Conservation (phyloP, 92 coral and sea anemone genomes). For the Anthopleura xanthogrammica region DNA sequence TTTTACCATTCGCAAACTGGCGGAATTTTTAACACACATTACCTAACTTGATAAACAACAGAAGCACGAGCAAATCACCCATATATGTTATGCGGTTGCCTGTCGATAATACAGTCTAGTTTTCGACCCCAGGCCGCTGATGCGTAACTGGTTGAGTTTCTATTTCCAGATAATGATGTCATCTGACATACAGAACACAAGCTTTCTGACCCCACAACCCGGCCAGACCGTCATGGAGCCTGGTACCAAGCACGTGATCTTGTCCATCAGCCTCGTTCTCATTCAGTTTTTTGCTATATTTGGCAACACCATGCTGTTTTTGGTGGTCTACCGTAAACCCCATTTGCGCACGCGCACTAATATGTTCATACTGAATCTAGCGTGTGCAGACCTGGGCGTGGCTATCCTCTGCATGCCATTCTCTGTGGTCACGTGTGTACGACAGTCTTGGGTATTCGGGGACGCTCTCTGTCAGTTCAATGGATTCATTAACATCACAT, state of each 20-base stretch:
- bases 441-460: conserved; percentile 70
- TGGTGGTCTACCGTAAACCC: conserved; percentile 52
- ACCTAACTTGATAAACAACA: too few relatives aligned
- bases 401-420: conserved; percentile 67
- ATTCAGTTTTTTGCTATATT: conserved; percentile 61
- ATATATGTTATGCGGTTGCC: too few relatives aligned
- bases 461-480: conserved; percentile 61
- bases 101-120: neutral
- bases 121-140: neutral
- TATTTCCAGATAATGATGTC: neutral
- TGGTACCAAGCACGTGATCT: conserved; percentile 39
- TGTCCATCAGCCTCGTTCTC: conserved; percentile 49
- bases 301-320: conserved; percentile 57
- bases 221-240: conserved; percentile 23
- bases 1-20: too few relatives aligned
- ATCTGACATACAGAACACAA: neutral
- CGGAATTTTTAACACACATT: neutral
- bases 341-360: conserved; percentile 79
- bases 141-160: too few relatives aligned
- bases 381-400: conserved; percentile 71
- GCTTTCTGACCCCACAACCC: neutral
- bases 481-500: conserved; percentile 66
- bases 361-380: conserved; percentile 69
- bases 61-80: too few relatives aligned
- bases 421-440: conserved; percentile 63